A percentile compares a stretch with the other conserved stretches of the same genome.
Conservation (phyloP, 2,113 vertebrate species). For the Corythornis vintsioides region DNA sequence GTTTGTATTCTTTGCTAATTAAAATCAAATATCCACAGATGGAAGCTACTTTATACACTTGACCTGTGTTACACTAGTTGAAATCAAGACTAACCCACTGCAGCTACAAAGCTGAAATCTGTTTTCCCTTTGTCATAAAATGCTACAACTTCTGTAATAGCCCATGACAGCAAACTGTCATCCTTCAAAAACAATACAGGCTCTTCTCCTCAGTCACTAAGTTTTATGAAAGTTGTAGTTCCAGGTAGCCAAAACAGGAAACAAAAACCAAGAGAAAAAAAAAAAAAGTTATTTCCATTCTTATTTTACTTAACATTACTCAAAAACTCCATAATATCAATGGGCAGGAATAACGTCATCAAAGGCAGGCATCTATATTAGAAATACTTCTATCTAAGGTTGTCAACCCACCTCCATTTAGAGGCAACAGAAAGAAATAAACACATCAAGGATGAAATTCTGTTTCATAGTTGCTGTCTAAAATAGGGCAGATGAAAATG, state of each 20-base stretch:
- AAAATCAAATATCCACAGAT: conserved; percentile 54
- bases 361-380: background rate
- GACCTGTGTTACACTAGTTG: conserved; percentile 17
- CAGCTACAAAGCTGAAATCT: conserved; percentile 21
- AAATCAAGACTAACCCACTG: conserved; percentile 2
- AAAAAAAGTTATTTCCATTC: background rate
- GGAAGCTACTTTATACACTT: conserved; percentile 13
- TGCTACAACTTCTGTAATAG: background rate
- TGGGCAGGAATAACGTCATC: background rate
- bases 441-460: background rate
- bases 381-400: background rate
- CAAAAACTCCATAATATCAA: background rate
- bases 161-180: conserved; percentile 15
- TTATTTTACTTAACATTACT: background rate
- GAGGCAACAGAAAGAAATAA: background rate
- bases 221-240: conserved; percentile 16
- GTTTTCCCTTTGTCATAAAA: conserved; percentile 11
- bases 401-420: background rate
- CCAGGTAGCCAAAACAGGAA: background rate
- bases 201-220: background rate
- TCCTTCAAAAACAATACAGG: background rate
- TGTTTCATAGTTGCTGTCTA: background rate
- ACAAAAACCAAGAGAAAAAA: background rate
- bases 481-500: background rate
- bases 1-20: conserved; percentile 40